These are phyloP conservation scores for Megalopta genalis DNA, from an alignment of 1,140 invertebrate genomes.

Conservation along the genomic window DNA sequence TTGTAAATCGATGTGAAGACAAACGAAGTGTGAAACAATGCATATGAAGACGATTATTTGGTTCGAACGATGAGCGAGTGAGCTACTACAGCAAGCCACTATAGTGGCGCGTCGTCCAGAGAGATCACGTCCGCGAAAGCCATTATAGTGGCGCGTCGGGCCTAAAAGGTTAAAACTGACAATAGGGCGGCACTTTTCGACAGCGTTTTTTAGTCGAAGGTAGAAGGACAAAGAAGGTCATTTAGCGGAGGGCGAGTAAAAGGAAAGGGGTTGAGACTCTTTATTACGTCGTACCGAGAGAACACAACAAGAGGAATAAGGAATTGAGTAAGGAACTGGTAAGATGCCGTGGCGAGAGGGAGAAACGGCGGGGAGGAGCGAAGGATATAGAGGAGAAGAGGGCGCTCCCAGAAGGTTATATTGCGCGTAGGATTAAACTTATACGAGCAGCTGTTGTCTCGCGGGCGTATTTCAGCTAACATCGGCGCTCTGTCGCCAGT, in stretches of 20 bases:
- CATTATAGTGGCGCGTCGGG: no score
- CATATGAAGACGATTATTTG: no score
- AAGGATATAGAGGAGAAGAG: slow-evolving; percentile 13
- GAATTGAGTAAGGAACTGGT: neutral
- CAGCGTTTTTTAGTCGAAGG: no score
- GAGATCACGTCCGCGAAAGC: no score
- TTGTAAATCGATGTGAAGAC: no score
- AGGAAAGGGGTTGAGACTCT: neutral
- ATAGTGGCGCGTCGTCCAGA: no score
- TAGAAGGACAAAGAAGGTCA: neutral
- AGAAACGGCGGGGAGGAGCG: neutral
- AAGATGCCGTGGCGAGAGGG: neutral
- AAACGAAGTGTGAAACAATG: no score
- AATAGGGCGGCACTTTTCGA: no score
- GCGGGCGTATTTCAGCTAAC: slow-evolving; percentile 52
- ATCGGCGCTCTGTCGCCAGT: slow-evolving; percentile 28
- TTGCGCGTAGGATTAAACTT: slow-evolving; percentile 60
- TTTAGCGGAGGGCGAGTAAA: neutral
- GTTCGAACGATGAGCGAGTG: no score
- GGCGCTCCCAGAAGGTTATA: slow-evolving; percentile 43
- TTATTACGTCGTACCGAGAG: neutral
- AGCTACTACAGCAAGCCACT: no score
- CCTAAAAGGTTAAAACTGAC: neutral
- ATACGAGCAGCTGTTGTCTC: slow-evolving; percentile 60
- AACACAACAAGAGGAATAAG: slow-evolving; percentile 5